Evolutionary conservation across 1,140 invertebrate species (phyloP).

Genomic region (Caenorhabditis brenneri): DNA sequence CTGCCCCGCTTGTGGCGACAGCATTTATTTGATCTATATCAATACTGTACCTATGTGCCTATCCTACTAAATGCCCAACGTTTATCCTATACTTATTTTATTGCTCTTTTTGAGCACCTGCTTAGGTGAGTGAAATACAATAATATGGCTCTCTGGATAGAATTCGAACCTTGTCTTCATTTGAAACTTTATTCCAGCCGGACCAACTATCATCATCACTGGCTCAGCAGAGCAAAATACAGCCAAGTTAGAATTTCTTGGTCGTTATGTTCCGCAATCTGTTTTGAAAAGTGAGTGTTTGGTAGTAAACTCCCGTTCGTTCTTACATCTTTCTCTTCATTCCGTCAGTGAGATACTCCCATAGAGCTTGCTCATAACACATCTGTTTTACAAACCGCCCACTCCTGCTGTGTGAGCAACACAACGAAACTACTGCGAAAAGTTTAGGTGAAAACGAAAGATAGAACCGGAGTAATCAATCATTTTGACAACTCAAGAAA

Average conservation of each 20-base stretch:
- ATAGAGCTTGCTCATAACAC: slow-evolving; percentile 14
- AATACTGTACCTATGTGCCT: background rate
- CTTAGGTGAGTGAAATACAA: background rate
- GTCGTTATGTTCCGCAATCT: background rate
- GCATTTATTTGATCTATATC: slow-evolving; percentile 37
- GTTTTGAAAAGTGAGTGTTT: slow-evolving; percentile 6
- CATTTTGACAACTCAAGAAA: background rate
- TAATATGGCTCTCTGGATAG: background rate
- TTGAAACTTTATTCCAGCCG: background rate
- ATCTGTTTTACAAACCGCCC: slow-evolving; percentile 33
- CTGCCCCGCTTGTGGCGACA: background rate
- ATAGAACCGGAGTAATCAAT: background rate
- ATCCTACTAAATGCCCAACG: background rate
- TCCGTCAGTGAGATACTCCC: background rate
- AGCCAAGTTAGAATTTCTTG: background rate
- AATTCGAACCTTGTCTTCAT: background rate
- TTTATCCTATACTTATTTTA: background rate
- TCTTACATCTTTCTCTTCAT: background rate
- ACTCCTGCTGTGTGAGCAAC: background rate
- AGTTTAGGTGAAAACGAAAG: background rate
- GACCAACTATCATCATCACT: slow-evolving; percentile 29
- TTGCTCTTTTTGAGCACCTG: slow-evolving; percentile 25
- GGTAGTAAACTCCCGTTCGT: background rate
- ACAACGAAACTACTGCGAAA: background rate
- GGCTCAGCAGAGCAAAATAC: slow-evolving; percentile 6